phyloP scores from a whole-genome alignment of 2,113 vertebrate species.

The Hippolais icterina region DNA sequence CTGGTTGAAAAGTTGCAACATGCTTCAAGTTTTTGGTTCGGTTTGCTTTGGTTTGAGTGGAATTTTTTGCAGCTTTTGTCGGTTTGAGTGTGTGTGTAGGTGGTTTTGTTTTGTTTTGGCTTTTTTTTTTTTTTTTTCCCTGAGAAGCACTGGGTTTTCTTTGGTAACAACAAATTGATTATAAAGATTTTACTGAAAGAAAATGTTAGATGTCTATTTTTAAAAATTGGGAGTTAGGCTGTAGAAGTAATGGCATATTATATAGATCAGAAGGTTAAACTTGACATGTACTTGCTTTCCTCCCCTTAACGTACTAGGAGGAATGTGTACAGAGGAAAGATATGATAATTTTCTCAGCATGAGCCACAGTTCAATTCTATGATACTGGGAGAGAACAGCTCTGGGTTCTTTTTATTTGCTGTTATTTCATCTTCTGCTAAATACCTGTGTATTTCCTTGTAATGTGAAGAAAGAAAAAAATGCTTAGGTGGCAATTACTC shows the following conservation, averaged over 20 bases:
- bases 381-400: not conserved
- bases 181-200: not conserved
- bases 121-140: not conserved
- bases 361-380: not conserved
- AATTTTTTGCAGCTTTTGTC: not conserved
- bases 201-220: not conserved
- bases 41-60: not conserved
- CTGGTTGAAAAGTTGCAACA: not conserved
- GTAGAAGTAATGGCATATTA: not conserved
- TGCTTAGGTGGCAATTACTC: not conserved
- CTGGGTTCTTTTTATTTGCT: not conserved
- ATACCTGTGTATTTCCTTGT: not conserved
- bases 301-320: not conserved
- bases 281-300: not conserved
- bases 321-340: not conserved
- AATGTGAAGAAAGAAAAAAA: not conserved
- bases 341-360: not conserved
- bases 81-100: not conserved
- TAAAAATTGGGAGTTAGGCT: not conserved
- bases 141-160: not conserved
- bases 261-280: not conserved
- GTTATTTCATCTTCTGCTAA: not conserved
- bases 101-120: not conserved
- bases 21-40: not conserved
- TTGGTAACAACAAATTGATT: not conserved